Conservation (phyloP, 2,113 vertebrate species). For the Mus pahari region DNA sequence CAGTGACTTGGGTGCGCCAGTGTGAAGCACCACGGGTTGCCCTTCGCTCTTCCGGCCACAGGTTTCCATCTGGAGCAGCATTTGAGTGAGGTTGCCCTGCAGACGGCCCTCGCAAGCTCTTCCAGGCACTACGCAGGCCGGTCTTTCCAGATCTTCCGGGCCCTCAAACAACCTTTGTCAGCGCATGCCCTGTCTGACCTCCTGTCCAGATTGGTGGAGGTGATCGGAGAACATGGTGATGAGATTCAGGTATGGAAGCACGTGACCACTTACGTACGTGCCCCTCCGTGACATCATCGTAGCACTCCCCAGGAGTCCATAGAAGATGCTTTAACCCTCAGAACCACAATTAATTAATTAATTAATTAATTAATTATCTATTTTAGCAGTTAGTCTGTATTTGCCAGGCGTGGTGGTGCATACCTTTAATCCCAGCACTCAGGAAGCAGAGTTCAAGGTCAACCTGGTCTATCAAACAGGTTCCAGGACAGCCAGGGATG, state of each 20-base stretch:
- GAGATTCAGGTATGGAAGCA: conserved; percentile 94
- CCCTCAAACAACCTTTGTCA: conserved; percentile 96
- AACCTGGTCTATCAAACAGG: background rate
- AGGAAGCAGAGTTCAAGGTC: background rate
- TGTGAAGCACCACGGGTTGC: background rate
- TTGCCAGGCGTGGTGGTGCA: background rate
- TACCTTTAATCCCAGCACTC: background rate
- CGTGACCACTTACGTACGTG: background rate
- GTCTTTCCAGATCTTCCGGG: conserved; percentile 98
- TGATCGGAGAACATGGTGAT: conserved; percentile 98
- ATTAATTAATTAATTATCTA: too few species aligned
- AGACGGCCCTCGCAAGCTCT: conserved; percentile 98
- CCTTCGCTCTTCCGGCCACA: conserved; percentile 75
- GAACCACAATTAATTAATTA: background rate
- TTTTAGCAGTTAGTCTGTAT: background rate
- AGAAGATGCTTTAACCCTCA: background rate
- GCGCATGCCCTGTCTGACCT: conserved; percentile 96
- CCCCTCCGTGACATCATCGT: too few species aligned
- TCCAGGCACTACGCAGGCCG: conserved; percentile 97
- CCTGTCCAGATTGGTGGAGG: conserved; percentile 96
- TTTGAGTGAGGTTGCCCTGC: conserved; percentile 96
- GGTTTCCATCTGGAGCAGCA: conserved; percentile 98
- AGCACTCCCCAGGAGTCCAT: background rate
- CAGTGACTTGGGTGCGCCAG: background rate
- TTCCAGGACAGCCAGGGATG: background rate